phyloP scores from a whole-genome alignment of 2,888 invertebrate species.

The Tanytarsus gracilentus region DNA sequence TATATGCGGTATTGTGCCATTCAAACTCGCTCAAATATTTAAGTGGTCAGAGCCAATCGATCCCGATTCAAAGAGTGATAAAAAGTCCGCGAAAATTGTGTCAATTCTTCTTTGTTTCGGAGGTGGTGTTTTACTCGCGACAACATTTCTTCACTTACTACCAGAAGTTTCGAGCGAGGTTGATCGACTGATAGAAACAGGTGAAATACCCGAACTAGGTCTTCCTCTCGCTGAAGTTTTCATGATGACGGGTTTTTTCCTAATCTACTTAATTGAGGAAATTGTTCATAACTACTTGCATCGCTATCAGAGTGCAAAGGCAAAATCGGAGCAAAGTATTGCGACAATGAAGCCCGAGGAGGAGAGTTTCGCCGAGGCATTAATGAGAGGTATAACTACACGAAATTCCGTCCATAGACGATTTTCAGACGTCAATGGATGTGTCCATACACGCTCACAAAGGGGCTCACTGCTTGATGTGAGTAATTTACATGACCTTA shows the following conservation, averaged over 20 bases:
- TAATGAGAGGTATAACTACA: slow-evolving; percentile 10
- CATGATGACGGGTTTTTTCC: slow-evolving; percentile 66
- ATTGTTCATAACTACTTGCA: slow-evolving; percentile 61
- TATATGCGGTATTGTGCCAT: slow-evolving; percentile 63
- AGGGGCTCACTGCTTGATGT: neutral
- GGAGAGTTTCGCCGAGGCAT: neutral
- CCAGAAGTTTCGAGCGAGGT: slow-evolving; percentile 69
- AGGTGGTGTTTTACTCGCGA: slow-evolving; percentile 71
- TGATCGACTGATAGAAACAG: slow-evolving; percentile 34
- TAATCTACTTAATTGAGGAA: slow-evolving; percentile 73
- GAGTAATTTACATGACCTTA: too few relatives aligned
- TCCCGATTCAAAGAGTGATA: slow-evolving; percentile 31
- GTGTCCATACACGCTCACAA: neutral
- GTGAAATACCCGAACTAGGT: slow-evolving; percentile 41
- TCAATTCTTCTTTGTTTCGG: slow-evolving; percentile 64
- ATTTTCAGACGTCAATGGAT: neutral
- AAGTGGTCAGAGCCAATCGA: slow-evolving; percentile 46
- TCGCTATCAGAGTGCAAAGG: slow-evolving; percentile 40
- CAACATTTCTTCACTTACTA: slow-evolving; percentile 71
- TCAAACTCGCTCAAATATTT: slow-evolving; percentile 57
- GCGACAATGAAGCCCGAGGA: neutral
- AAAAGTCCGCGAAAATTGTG: slow-evolving; percentile 42
- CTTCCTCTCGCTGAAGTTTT: slow-evolving; percentile 61
- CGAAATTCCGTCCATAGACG: slow-evolving; percentile 8
- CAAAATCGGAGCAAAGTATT: neutral